phyloP scores from a whole-genome alignment of 2,797 vertebrate genomes.

The Gastrophryne carolinensis region DNA sequence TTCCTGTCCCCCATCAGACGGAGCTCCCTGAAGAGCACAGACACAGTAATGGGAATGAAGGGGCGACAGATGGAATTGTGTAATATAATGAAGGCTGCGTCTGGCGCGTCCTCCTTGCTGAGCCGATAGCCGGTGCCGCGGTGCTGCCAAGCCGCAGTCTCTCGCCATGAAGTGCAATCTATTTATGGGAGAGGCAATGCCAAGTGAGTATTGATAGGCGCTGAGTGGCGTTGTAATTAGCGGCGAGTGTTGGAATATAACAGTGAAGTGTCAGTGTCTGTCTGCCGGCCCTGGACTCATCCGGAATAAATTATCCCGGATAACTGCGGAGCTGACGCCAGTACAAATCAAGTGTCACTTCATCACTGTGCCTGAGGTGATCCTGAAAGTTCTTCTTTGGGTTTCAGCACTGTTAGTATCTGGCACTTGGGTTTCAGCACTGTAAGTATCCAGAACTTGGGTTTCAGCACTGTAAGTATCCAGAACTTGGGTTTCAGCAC shows the following conservation, averaged over 20 bases:
- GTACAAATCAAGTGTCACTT: background rate
- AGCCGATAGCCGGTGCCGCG: background rate
- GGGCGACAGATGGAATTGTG: background rate
- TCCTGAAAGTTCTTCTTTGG: too few relatives aligned
- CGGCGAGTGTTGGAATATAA: background rate
- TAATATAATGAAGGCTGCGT: background rate
- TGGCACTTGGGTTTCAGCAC: too few relatives aligned
- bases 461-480: too few relatives aligned
- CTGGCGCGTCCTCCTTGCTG: background rate
- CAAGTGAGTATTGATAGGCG: slow-evolving; percentile 6
- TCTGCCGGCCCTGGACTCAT: background rate
- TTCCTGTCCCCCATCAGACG: too few relatives aligned
- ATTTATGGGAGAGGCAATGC: background rate
- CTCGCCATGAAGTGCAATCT: background rate
- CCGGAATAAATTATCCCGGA: background rate
- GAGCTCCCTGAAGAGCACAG: too few relatives aligned
- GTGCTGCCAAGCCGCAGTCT: background rate
- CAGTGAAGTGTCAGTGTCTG: background rate
- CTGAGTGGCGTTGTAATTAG: slow-evolving; percentile 27
- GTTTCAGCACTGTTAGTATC: too few relatives aligned
- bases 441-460: too few relatives aligned
- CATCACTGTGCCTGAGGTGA: too few relatives aligned
- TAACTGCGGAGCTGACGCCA: background rate
- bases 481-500: too few relatives aligned
- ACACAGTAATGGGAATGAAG: background rate